A percentile compares a stretch with the other conserved stretches of the same genome.
Evolutionary conservation across 1,140 invertebrate species (phyloP).

Genomic region (Ips nitidus): DNA sequence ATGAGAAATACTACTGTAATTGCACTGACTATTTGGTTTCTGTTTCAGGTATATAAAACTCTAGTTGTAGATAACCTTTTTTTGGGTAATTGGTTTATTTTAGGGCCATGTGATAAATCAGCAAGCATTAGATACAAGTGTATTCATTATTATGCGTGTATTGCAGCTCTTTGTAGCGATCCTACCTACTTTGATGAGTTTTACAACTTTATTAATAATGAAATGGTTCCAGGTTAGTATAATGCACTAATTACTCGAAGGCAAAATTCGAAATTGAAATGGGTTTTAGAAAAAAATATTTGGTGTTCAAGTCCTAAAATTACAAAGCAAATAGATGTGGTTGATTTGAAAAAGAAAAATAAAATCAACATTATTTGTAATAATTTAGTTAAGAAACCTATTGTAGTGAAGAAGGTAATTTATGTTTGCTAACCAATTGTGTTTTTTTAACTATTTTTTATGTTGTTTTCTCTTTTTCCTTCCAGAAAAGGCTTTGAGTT

Average conservation of each 20-base stretch:
- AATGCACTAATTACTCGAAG: background rate
- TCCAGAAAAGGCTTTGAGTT: too few relatives aligned
- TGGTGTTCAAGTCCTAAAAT: slow-evolving; percentile 7
- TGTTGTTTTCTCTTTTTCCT: too few relatives aligned
- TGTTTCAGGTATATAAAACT: background rate
- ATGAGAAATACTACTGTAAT: slow-evolving; percentile 66
- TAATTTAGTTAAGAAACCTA: slow-evolving; percentile 14
- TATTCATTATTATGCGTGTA: slow-evolving; percentile 72
- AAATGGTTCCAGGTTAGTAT: slow-evolving; percentile 42
- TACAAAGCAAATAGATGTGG: slow-evolving; percentile 15
- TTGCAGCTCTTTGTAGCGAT: slow-evolving; percentile 78
- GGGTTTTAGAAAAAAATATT: slow-evolving; percentile 14
- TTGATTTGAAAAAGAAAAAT: slow-evolving; percentile 17
- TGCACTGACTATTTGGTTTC: slow-evolving; percentile 59
- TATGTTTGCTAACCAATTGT: background rate
- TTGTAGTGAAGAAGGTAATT: slow-evolving; percentile 5
- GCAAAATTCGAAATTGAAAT: too few relatives aligned
- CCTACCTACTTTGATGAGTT: slow-evolving; percentile 69
- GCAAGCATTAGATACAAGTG: slow-evolving; percentile 50
- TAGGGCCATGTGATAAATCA: slow-evolving; percentile 24
- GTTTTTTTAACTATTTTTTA: background rate
- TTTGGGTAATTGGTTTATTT: too few relatives aligned
- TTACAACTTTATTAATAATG: slow-evolving; percentile 64
- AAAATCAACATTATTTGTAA: slow-evolving; percentile 14
- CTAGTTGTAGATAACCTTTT: too few relatives aligned